Base-by-base conservation (phyloP, 53 echinoderm and acorn worm genomes). In the Holothuria scabra region DNA sequence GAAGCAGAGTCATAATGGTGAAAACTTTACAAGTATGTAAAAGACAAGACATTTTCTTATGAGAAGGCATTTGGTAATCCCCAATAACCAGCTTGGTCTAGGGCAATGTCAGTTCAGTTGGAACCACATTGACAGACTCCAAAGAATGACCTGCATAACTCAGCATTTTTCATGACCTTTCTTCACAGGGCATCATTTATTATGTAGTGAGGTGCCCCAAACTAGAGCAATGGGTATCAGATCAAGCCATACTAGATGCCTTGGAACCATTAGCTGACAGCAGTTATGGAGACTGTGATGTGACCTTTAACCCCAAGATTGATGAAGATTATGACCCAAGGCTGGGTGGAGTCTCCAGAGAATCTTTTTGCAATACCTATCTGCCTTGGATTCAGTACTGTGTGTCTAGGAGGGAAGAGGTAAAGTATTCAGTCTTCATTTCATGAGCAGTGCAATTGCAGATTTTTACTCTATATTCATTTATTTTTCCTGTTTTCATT, bases 221-320 rank as follows among this genome's bases (percentile, higher is more conserved):
- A 65, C 91, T 95, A 20, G 90, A 89, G 46, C 94, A 99, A 64
- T 97, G 99, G 99, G 66, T 99, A 16, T 49, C 60, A 33, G 87
- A 84, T 64, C 91, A 92, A 66, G 87, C 83, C 16, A 87, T 99
- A 61, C 87, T 87, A 23, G 91, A 92, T 37, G 92, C 95, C 23
- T 83, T 95, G 14, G 79, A 87, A 60, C 76, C 84, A 46, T 87
- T 92, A 66, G 86, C 86, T 5, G 91, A 84, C 26, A 90, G 88
- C 65, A 83, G 87, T 81, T 99, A 99, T 79, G 91, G 90, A 25
- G 99, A 99, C 89, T 93, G 93, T 74, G 99, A 99, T 83, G 95
- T 93, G 70, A 99, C 99, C 85, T 99, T 95, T 80, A 95, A 88
- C 85, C 99, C 92, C n/a, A 99, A 95, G 85, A 95, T 99, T 22